These are phyloP conservation scores for Rhea pennata DNA, from an alignment of 2,113 vertebrate species.

Conservation along the genomic window DNA sequence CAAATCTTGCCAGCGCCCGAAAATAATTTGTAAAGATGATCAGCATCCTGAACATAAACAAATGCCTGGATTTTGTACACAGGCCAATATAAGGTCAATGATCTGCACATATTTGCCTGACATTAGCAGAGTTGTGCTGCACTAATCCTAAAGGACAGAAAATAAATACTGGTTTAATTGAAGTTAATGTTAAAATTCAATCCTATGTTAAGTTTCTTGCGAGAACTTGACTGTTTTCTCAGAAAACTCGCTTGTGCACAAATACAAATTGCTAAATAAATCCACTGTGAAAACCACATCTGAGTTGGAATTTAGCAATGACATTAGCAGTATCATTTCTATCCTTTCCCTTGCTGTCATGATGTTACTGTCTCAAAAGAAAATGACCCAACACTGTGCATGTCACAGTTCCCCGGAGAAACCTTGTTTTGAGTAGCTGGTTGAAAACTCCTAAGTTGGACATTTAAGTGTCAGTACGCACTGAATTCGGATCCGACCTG, in stretches of 20 bases:
- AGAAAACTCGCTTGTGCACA: slow-evolving; percentile 4
- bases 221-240: slow-evolving; percentile 65
- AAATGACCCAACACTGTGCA: not conserved
- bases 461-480: not conserved
- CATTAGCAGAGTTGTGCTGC: slow-evolving; percentile 46
- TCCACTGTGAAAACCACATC: not conserved
- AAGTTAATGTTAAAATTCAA: slow-evolving; percentile 71
- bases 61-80: slow-evolving; percentile 51
- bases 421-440: not conserved
- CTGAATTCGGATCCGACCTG: not conserved
- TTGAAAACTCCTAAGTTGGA: not conserved
- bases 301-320: not conserved
- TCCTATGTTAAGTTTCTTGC: slow-evolving; percentile 57
- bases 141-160: slow-evolving; percentile 57
- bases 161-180: slow-evolving; percentile 66
- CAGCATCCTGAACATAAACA: slow-evolving; percentile 62
- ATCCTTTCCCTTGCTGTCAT: not conserved
- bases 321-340: not conserved
- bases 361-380: not conserved
- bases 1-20: slow-evolving; percentile 32
- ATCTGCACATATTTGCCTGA: slow-evolving; percentile 65
- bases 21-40: slow-evolving; percentile 64
- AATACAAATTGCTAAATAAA: slow-evolving; percentile 39
- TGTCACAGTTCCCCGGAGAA: not conserved
- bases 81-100: slow-evolving; percentile 61